Conservation (phyloP, 2,797 vertebrate species). For the Erethizon dorsatum region DNA sequence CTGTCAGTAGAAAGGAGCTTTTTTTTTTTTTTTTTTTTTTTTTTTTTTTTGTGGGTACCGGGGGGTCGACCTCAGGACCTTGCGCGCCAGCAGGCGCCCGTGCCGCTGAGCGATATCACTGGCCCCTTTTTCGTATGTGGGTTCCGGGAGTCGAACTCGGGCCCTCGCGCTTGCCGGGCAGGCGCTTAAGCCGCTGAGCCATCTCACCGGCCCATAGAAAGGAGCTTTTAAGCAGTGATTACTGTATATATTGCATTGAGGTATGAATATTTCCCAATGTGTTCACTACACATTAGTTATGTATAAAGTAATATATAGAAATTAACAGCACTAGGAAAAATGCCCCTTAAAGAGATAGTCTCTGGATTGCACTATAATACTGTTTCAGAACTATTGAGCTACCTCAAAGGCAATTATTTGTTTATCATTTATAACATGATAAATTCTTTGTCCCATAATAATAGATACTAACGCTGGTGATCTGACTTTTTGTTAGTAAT, state of each 20-base stretch:
- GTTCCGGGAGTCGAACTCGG: too few relatives aligned
- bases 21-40: too few relatives aligned
- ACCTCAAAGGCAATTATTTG: not conserved
- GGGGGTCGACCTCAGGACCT: too few relatives aligned
- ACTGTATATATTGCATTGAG: not conserved
- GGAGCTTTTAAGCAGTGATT: not conserved
- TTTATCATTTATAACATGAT: constrained; percentile 19
- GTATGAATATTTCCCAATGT: not conserved
- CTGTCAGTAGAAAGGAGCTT: not conserved
- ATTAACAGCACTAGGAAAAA: not conserved
- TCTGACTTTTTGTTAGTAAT: not conserved
- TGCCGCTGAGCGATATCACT: too few relatives aligned
- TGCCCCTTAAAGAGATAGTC: not conserved
- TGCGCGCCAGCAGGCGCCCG: too few relatives aligned
- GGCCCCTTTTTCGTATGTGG: too few relatives aligned
- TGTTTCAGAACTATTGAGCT: not conserved
- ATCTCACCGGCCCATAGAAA: too few relatives aligned
- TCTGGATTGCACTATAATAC: constrained; percentile 2
- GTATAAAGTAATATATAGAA: not conserved
- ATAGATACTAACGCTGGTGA: not conserved
- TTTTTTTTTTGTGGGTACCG: too few relatives aligned
- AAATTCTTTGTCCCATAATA: not conserved
- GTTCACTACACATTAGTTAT: not conserved
- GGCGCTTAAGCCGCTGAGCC: too few relatives aligned
- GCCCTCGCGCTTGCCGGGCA: too few relatives aligned